These are phyloP conservation scores for Psittacula echo DNA, from an alignment of 2,797 vertebrate species.

Conservation along the genomic window DNA sequence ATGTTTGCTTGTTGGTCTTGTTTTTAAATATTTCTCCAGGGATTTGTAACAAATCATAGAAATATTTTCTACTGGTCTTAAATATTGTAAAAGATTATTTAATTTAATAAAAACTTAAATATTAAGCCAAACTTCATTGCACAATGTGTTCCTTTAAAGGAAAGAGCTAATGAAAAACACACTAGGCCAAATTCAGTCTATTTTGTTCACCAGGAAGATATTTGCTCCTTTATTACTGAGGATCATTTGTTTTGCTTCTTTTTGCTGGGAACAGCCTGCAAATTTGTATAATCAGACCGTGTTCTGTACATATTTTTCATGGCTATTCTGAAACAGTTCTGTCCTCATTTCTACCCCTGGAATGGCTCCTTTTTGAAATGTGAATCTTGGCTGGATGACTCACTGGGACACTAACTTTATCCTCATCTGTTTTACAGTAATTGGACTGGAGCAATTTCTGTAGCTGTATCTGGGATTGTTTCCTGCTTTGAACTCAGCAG, in stretches of 20 bases:
- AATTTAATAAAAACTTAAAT: conserved; percentile 61
- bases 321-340: conserved; percentile 58
- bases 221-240: conserved; percentile 1
- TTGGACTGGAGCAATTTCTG: conserved; percentile 45
- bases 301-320: conserved; percentile 63
- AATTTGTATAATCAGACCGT: conserved; percentile 30
- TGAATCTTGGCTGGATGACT: conserved; percentile 61
- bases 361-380: conserved; percentile 54
- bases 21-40: conserved; percentile 34
- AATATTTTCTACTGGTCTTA: conserved; percentile 67
- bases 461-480: conserved; percentile 40
- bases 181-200: neutral
- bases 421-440: conserved; percentile 74
- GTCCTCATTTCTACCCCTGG: conserved; percentile 56
- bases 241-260: conserved; percentile 49
- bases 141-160: conserved; percentile 53
- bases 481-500: conserved; percentile 57
- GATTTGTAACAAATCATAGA: conserved; percentile 56
- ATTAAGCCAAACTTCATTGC: conserved; percentile 58
- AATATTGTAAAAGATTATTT: conserved; percentile 57
- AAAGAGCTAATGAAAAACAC: conserved; percentile 63
- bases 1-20: conserved; percentile 29
- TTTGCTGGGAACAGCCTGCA: conserved; percentile 51
- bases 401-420: conserved; percentile 63
- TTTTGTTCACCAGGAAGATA: conserved; percentile 44